phyloP scores from a whole-genome alignment of 2,113 vertebrate genomes.

The Diadophis punctatus region DNA sequence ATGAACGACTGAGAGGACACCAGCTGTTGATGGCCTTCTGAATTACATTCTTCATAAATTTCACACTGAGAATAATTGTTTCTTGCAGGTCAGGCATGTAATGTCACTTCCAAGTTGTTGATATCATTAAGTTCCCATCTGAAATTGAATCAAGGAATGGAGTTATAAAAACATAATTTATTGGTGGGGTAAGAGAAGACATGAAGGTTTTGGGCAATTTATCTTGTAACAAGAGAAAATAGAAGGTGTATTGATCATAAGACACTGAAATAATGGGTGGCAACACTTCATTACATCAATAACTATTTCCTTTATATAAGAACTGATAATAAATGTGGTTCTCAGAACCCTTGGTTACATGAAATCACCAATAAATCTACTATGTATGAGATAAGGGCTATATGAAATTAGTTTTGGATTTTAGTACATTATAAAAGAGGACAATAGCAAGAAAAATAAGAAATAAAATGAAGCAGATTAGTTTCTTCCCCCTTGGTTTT shows the following conservation, averaged over 20 bases:
- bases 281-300: slow-evolving; percentile 7
- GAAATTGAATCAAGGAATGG: slow-evolving; percentile 7
- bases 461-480: neutral
- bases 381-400: neutral
- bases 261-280: slow-evolving; percentile 3
- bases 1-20: slow-evolving; percentile 3
- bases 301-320: neutral
- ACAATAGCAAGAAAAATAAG: neutral
- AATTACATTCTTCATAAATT: slow-evolving; percentile 41
- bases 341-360: neutral
- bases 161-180: slow-evolving; percentile 27
- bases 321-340: neutral
- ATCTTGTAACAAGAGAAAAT: neutral
- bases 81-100: slow-evolving; percentile 14
- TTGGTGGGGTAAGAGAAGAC: neutral
- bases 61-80: slow-evolving; percentile 36
- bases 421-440: neutral
- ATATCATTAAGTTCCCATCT: slow-evolving; percentile 21
- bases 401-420: slow-evolving; percentile 1
- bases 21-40: slow-evolving; percentile 22
- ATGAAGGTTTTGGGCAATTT: slow-evolving; percentile 6
- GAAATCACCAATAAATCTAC: neutral
- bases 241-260: neutral
- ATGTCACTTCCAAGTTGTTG: slow-evolving; percentile 26
- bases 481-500: neutral